phyloP scores from a whole-genome alignment of 2,113 vertebrate species.

The Centropristis striata region DNA sequence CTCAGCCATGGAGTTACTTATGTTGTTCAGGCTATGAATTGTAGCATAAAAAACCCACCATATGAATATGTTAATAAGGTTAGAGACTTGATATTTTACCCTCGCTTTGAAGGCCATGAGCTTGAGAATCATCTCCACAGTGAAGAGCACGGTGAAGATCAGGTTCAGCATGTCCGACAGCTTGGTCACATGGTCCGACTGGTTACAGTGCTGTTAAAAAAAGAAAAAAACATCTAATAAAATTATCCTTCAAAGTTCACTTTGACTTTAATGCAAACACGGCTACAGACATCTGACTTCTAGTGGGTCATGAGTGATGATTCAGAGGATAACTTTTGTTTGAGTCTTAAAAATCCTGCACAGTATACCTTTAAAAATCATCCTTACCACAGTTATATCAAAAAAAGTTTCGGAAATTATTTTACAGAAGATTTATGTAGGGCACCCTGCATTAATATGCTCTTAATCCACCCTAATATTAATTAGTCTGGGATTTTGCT shows the following conservation, averaged over 20 bases:
- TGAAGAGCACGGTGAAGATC: conserved; percentile 97
- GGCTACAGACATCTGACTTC: too few species aligned
- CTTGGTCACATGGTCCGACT: conserved; percentile 93
- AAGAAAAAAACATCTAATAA: neutral
- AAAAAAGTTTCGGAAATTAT: too few species aligned
- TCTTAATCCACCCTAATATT: neutral
- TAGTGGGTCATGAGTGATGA: too few species aligned
- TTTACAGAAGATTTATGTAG: neutral
- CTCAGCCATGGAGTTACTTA: too few species aligned
- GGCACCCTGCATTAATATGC: neutral
- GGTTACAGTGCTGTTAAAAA: conserved; percentile 92
- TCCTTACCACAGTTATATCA: neutral
- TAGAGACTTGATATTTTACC: conserved; percentile 75
- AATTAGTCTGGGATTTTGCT: conserved; percentile 10
- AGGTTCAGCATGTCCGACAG: conserved; percentile 93
- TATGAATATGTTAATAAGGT: too few species aligned
- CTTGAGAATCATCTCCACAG: conserved; percentile 96
- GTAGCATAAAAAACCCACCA: too few species aligned
- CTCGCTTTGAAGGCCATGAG: conserved; percentile 96
- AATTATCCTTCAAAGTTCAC: too few species aligned
- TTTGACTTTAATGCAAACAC: too few species aligned
- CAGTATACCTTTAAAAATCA: too few species aligned
- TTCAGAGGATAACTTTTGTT: too few species aligned
- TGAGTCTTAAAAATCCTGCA: too few species aligned
- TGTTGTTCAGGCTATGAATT: too few species aligned